phyloP scores from a whole-genome alignment of 1,140 invertebrate genomes.

The Cryptotermes secundus region DNA sequence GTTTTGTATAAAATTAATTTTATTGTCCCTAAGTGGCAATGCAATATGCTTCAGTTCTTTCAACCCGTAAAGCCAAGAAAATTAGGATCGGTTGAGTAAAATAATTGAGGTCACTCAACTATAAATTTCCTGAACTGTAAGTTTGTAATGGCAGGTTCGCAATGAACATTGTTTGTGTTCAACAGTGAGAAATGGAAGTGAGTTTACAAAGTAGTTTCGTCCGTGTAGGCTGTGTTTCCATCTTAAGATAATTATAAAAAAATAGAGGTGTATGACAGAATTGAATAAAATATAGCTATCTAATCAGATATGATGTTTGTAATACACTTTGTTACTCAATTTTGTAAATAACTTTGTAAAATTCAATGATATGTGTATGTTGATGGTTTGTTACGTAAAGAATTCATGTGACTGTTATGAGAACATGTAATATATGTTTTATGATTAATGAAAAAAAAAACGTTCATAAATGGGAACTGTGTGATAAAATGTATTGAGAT shows the following conservation, averaged over 20 bases:
- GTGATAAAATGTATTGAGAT: background rate
- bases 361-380: background rate
- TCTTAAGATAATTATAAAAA: background rate
- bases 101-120: too few relatives aligned
- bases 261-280: background rate
- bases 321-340: background rate
- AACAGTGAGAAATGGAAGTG: too few relatives aligned
- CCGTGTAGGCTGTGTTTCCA: too few relatives aligned
- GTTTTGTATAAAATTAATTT: too few relatives aligned
- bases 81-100: too few relatives aligned
- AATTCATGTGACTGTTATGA: background rate
- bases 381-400: background rate
- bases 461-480: background rate
- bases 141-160: too few relatives aligned
- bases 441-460: background rate
- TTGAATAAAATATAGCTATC: background rate
- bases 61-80: too few relatives aligned
- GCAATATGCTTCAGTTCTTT: too few relatives aligned
- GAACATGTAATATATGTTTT: background rate
- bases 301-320: background rate
- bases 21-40: too few relatives aligned
- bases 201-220: too few relatives aligned
- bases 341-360: conserved; percentile 20
- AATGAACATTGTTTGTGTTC: too few relatives aligned
- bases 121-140: too few relatives aligned